Evolutionary conservation across 2,797 vertebrate species (phyloP), one percentile per base, ranked within the genome.

Genomic region (Momotus momota): DNA sequence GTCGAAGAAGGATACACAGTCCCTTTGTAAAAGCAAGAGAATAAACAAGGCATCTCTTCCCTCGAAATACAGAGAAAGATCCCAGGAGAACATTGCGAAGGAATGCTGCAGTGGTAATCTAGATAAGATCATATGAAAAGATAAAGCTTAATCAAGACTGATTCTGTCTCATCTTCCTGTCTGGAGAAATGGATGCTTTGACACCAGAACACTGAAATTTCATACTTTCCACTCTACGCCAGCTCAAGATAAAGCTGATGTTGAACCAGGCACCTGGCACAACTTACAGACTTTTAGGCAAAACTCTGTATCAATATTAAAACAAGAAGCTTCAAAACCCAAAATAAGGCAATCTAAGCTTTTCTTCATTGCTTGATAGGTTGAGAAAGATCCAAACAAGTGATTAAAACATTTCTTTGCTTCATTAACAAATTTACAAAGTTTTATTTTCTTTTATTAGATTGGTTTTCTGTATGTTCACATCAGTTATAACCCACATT

Each of bases 401-500:
- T 12, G 54, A 92, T 96, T 86, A 96, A 93, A 79, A 94, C 89
- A 10, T 92, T 94, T 72, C 72, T 93, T 91, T 72, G 65, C 95
- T 94, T 94, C 72, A 52, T 94, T 96, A 91, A 90, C 96, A 96
- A 95, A 96, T 91, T 95, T 79, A 96, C 77, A 95, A 96, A 91
- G 72, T 81, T 95, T 95, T 96, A 94, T 92, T 93, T 93, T 89
- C n/a, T 92, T 96, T 94, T 35, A 96, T 94, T 95, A 92, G 89
- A 85, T 93, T 46, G 52, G 15, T 91, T 89, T 94, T 94, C 85
- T 92, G 81, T 65, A 88, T 25, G 80, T 90, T 94, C 52, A 27
- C 65, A 89, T 58, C 81, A 81, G 12, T 92, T 81, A 90, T 91
- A 93, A 90, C 77, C 75, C 92, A 94, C 46, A 88, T 94, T 96